phyloP scores from a whole-genome alignment of 2,797 vertebrate species.

The Monodelphis domestica region DNA sequence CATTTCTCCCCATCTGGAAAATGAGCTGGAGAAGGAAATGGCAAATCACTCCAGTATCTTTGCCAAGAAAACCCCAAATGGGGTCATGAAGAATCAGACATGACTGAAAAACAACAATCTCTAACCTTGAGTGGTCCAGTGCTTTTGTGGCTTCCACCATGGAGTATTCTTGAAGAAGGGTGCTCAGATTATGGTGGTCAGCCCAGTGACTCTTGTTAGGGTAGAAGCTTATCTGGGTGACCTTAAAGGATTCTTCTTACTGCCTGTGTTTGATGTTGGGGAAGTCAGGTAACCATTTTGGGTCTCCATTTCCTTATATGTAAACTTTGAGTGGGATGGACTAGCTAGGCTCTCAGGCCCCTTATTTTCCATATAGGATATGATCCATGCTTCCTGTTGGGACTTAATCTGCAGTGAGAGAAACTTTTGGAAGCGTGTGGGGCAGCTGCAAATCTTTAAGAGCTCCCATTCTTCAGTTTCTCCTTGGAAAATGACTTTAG shows the following conservation, averaged over 20 bases:
- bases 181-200: background rate
- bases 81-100: too few relatives aligned
- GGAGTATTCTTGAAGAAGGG: background rate
- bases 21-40: too few relatives aligned
- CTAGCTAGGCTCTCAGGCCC: background rate
- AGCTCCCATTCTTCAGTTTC: background rate
- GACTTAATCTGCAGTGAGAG: background rate
- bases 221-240: background rate
- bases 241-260: background rate
- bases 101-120: too few relatives aligned
- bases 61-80: too few relatives aligned
- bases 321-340: background rate
- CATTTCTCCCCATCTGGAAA: too few relatives aligned
- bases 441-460: background rate
- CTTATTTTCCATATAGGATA: background rate
- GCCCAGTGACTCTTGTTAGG: background rate
- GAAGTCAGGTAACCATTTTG: background rate
- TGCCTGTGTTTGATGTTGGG: background rate
- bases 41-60: too few relatives aligned
- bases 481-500: conserved; percentile 13
- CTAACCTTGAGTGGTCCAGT: background rate
- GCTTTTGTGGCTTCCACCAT: background rate
- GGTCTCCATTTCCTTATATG: background rate
- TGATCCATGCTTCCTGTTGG: background rate
- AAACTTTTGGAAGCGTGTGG: background rate